Evolutionary conservation across 2,888 invertebrate species (phyloP).

Genomic region (Sesamia inferens): DNA sequence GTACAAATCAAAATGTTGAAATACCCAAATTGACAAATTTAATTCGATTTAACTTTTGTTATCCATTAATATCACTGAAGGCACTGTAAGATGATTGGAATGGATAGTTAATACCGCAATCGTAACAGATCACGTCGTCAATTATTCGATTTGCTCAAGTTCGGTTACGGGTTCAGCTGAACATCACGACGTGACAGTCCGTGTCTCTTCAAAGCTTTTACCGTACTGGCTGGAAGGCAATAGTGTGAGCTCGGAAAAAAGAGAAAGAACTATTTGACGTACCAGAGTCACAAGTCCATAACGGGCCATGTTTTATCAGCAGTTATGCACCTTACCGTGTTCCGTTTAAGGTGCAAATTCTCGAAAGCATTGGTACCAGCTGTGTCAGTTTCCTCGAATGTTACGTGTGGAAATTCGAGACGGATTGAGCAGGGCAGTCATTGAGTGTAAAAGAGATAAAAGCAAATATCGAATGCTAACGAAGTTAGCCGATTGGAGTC

Average conservation of each 20-base stretch:
- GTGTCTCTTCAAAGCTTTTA: slow-evolving; percentile 80
- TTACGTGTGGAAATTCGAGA: slow-evolving; percentile 86
- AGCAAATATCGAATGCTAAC: slow-evolving; percentile 72
- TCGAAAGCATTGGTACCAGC: slow-evolving; percentile 71
- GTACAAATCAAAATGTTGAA: slow-evolving; percentile 68
- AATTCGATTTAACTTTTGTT: slow-evolving; percentile 55
- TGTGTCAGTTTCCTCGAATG: slow-evolving; percentile 86
- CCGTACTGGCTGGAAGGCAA: slow-evolving; percentile 86
- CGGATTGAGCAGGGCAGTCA: slow-evolving; percentile 77
- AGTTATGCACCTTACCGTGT: slow-evolving; percentile 68
- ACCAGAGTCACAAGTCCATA: slow-evolving; percentile 73
- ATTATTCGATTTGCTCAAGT: slow-evolving; percentile 79
- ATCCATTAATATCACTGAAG: slow-evolving; percentile 60
- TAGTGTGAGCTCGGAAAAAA: slow-evolving; percentile 84
- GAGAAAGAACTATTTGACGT: slow-evolving; percentile 87
- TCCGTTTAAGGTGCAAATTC: slow-evolving; percentile 75
- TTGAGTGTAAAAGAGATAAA: slow-evolving; percentile 83
- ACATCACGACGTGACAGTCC: slow-evolving; percentile 77
- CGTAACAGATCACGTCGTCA: slow-evolving; percentile 73
- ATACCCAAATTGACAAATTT: slow-evolving; percentile 60
- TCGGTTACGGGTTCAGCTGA: slow-evolving; percentile 75
- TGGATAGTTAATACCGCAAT: slow-evolving; percentile 67
- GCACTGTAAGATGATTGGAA: slow-evolving; percentile 62
- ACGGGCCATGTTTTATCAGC: slow-evolving; percentile 59
- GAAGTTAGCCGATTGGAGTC: slow-evolving; percentile 78